Percentiles rank a stretch among this genome's conserved stretches.
phyloP scores from a whole-genome alignment of 2,113 vertebrate genomes.

The Chaetops frenatus region DNA sequence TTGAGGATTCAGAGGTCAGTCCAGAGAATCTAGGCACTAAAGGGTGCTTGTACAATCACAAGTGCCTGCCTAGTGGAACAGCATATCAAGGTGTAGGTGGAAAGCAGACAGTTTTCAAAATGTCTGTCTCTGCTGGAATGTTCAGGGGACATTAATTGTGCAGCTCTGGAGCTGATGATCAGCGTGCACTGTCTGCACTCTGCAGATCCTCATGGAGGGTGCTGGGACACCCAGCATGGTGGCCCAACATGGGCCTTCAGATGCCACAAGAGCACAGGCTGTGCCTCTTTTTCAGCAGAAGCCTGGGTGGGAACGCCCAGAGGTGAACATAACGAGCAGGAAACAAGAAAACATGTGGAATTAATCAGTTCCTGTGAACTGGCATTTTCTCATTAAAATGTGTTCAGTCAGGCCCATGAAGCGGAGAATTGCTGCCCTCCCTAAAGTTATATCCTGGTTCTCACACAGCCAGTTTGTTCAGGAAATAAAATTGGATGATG shows the following conservation, averaged over 20 bases:
- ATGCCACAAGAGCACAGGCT: background rate
- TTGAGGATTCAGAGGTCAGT: background rate
- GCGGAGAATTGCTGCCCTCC: background rate
- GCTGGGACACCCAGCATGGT: fast-evolving
- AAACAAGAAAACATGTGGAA: background rate
- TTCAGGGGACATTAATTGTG: fast-evolving
- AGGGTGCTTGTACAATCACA: background rate
- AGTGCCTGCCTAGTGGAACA: background rate
- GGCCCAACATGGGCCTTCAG: fast-evolving
- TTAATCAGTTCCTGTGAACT: background rate
- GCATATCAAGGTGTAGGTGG: background rate
- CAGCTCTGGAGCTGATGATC: background rate
- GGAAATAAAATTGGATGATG: background rate
- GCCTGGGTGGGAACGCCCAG: background rate
- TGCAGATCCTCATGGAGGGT: fast-evolving
- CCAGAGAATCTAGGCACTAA: background rate
- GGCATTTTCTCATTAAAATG: slow-evolving; percentile 17
- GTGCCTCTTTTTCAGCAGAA: background rate
- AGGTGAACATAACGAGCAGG: background rate
- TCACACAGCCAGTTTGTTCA: slow-evolving; percentile 8
- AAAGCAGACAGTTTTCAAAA: background rate
- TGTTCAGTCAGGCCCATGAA: background rate
- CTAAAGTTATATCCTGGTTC: slow-evolving; percentile 2
- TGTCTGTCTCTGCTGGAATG: background rate
- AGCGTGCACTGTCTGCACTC: fast-evolving